Conservation (phyloP, 2,888 invertebrate genomes). For the Tinea semifulvella region DNA sequence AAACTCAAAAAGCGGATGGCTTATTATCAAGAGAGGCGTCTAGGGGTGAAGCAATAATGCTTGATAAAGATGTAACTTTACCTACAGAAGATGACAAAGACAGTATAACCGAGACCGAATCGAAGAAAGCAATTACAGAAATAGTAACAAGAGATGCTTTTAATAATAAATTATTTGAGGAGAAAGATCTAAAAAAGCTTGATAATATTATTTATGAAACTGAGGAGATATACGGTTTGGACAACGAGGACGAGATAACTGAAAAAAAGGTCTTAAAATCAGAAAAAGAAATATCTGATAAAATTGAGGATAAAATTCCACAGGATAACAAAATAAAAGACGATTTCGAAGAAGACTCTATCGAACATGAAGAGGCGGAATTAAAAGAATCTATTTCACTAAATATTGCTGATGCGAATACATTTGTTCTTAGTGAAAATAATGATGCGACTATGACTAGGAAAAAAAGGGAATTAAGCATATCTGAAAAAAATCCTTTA, state of each 20-base stretch:
- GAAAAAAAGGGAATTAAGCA: too few species aligned
- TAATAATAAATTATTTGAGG: too few species aligned
- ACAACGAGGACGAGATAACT: constrained; percentile 27
- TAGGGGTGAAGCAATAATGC: not conserved
- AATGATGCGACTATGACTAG: too few species aligned
- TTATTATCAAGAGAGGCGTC: not conserved
- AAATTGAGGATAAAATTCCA: not conserved
- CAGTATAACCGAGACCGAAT: not conserved
- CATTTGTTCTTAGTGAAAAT: too few species aligned
- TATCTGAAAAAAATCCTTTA: too few species aligned
- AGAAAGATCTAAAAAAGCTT: too few species aligned
- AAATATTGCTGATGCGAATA: too few species aligned
- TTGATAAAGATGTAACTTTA: not conserved
- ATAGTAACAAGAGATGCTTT: constrained; percentile 16
- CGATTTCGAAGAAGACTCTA: too few species aligned
- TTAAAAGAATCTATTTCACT: too few species aligned
- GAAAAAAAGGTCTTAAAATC: constrained; percentile 2
- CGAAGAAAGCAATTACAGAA: constrained; percentile 16
- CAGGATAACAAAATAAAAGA: too few species aligned
- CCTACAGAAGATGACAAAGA: not conserved
- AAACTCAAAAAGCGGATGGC: not conserved
- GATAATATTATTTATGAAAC: not conserved
- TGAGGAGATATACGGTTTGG: constrained; percentile 19
- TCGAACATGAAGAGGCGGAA: too few species aligned
- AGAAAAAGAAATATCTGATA: not conserved